These are phyloP conservation scores for Miltochrista miniata DNA, from an alignment of 2,888 invertebrate species.

Conservation along the genomic window DNA sequence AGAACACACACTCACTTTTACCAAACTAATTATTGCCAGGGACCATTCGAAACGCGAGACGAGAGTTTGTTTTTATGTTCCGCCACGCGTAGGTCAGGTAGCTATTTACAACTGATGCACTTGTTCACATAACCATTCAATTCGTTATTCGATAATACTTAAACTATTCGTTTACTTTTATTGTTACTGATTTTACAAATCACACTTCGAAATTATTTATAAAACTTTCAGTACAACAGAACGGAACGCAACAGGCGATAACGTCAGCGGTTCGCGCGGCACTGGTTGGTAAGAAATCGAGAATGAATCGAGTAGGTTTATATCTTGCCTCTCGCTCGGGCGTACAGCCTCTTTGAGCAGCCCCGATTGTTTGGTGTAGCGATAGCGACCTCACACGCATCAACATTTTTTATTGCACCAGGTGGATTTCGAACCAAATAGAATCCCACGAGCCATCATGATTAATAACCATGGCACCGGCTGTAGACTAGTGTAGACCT, in stretches of 20 bases:
- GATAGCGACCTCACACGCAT: slow-evolving; percentile 62
- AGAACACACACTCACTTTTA: slow-evolving; percentile 81
- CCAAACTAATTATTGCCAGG: slow-evolving; percentile 74
- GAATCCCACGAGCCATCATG: slow-evolving; percentile 32
- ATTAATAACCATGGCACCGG: slow-evolving; percentile 14
- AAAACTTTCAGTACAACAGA: slow-evolving; percentile 37
- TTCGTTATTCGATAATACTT: slow-evolving; percentile 63
- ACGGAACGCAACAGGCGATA: slow-evolving; percentile 53
- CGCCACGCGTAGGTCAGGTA: slow-evolving; percentile 66
- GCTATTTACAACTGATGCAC: slow-evolving; percentile 54
- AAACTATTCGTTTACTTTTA: slow-evolving; percentile 47
- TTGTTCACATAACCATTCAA: slow-evolving; percentile 66
- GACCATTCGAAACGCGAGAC: slow-evolving; percentile 72
- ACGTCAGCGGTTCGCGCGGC: slow-evolving; percentile 68
- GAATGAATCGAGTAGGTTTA: slow-evolving; percentile 59
- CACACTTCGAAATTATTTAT: slow-evolving; percentile 53
- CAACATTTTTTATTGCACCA: slow-evolving; percentile 46
- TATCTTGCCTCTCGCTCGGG: slow-evolving; percentile 64
- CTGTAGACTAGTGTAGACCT: background rate
- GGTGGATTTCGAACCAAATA: slow-evolving; percentile 44
- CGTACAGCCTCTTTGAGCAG: slow-evolving; percentile 49
- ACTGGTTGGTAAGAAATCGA: slow-evolving; percentile 70
- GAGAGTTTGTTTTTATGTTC: slow-evolving; percentile 71
- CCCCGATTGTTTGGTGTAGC: slow-evolving; percentile 48
- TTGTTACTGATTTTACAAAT: slow-evolving; percentile 52